Evolutionary conservation across 2,888 invertebrate genomes (phyloP).

Genomic region (Callinectes sapidus): DNA sequence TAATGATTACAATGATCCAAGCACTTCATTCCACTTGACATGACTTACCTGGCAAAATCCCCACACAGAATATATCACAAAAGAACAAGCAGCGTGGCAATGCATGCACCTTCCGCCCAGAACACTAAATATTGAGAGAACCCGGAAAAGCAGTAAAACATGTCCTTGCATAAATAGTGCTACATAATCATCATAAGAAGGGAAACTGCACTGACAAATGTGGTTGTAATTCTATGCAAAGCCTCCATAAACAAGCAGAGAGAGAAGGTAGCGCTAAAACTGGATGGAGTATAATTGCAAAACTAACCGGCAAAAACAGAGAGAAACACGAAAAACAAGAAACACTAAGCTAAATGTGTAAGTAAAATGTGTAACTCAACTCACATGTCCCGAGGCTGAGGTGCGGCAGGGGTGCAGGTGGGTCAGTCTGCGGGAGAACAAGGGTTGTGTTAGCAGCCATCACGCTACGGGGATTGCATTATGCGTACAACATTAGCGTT

Average conservation of each 20-base stretch:
- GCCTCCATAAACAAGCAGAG: not conserved
- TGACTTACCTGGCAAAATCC: not conserved
- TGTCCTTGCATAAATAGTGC: not conserved
- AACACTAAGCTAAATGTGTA: not conserved
- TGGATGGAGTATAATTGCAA: not conserved
- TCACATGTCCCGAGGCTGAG: not conserved
- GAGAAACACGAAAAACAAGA: conserved; percentile 5
- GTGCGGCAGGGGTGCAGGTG: not conserved
- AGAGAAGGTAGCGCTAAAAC: conserved; percentile 18
- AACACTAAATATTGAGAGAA: not conserved
- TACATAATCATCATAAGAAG: not conserved
- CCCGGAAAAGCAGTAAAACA: not conserved
- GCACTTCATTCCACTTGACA: not conserved
- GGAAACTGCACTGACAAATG: not conserved
- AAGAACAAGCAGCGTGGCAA: not conserved
- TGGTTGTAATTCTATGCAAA: not conserved
- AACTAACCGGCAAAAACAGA: not conserved
- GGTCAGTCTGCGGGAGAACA: conserved; percentile 15
- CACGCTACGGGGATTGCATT: not conserved
- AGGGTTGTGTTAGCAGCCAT: not conserved
- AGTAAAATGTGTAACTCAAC: not conserved
- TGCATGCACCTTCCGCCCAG: not conserved
- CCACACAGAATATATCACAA: not conserved
- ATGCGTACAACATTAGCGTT: not conserved
- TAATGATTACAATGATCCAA: not conserved